These are phyloP conservation scores for Apistogramma diplotaenia DNA, from an alignment of 2,113 vertebrate species.

Conservation along the genomic window DNA sequence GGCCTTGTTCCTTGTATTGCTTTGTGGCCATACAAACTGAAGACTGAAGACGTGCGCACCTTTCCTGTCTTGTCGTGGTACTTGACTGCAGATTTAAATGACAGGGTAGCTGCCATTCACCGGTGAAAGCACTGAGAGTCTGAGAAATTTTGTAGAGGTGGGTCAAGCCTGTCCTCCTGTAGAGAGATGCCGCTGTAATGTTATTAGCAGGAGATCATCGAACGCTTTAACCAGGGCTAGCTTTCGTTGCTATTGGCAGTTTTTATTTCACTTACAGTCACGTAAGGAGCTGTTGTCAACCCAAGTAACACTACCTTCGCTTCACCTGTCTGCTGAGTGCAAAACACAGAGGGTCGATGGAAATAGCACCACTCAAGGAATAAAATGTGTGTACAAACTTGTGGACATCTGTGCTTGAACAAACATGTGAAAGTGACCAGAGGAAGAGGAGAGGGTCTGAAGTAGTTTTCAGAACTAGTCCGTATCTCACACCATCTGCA, in stretches of 20 bases:
- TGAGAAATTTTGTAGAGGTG: neutral
- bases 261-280: neutral
- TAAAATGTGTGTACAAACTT: conserved; percentile 6
- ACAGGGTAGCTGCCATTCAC: conserved; percentile 21
- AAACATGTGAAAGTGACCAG: conserved; percentile 20
- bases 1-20: neutral
- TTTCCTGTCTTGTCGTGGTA: conserved; percentile 7
- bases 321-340: neutral
- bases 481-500: conserved; percentile 32
- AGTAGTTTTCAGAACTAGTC: conserved; percentile 24
- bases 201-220: neutral
- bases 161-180: neutral
- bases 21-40: neutral
- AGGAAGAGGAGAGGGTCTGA: neutral
- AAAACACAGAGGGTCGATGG: conserved; percentile 20
- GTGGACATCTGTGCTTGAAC: conserved; percentile 9
- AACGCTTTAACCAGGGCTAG: neutral
- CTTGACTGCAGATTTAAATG: conserved; percentile 18
- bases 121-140: conserved; percentile 15
- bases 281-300: neutral
- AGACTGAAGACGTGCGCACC: neutral
- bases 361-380: conserved; percentile 25
- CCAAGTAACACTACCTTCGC: neutral
- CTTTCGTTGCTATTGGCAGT: neutral
- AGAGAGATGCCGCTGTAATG: neutral